Conservation (phyloP, 1,140 invertebrate species). For the Schlechtendalia chinensis region DNA sequence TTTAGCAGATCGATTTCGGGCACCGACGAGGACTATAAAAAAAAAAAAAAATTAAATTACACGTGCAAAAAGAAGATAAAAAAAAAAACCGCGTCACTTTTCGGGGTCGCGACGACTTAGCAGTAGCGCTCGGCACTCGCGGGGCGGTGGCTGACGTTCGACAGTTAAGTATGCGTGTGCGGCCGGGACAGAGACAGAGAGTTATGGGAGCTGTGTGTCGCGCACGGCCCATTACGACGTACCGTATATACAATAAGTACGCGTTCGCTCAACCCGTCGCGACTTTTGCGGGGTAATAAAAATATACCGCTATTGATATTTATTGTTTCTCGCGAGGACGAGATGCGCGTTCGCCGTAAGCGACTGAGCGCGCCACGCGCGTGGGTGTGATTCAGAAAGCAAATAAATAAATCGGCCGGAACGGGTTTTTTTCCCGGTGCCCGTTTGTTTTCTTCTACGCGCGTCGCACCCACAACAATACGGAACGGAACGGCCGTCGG, state of each 20-base stretch:
- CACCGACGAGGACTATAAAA: too few species aligned
- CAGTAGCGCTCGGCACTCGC: neutral
- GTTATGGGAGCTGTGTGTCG: neutral
- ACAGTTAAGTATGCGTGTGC: neutral
- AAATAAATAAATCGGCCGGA: neutral
- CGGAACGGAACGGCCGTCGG: too few species aligned
- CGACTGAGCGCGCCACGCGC: neutral
- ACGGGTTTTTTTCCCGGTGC: neutral
- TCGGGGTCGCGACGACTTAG: neutral
- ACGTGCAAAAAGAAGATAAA: too few species aligned
- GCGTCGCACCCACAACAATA: too few species aligned
- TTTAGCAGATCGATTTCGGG: too few species aligned
- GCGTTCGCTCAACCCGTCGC: neutral
- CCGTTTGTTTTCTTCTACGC: neutral
- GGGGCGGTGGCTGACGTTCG: neutral
- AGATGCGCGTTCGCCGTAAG: too few species aligned
- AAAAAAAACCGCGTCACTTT: neutral
- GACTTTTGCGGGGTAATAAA: neutral
- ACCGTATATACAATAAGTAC: neutral
- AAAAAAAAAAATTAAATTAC: too few species aligned
- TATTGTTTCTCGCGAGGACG: neutral
- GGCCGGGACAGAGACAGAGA: neutral
- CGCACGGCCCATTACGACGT: neutral
- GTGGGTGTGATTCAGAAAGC: neutral
- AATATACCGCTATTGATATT: constrained; percentile 13